Evolutionary conservation across 2,888 invertebrate species (phyloP).

Genomic region (Thereva nobilitata): DNA sequence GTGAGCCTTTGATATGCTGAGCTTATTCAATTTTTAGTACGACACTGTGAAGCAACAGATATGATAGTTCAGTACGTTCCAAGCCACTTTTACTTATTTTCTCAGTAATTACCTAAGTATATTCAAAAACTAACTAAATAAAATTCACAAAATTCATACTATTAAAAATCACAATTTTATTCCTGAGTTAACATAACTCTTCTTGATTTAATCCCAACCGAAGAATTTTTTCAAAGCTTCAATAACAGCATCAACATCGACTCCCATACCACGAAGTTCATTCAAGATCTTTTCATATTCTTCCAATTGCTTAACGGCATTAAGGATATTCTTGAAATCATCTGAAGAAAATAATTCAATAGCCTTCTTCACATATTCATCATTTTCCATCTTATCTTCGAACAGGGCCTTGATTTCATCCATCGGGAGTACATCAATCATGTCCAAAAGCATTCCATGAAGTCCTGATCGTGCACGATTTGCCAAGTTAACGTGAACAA

Average conservation of each 20-base stretch:
- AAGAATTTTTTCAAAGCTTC: not conserved
- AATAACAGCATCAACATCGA: conserved; percentile 37
- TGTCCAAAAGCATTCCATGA: conserved; percentile 38
- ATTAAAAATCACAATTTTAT: no score
- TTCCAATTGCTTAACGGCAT: conserved; percentile 35
- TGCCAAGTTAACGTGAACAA: not conserved
- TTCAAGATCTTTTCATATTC: conserved; percentile 36
- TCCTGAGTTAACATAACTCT: no score
- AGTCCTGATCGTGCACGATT: conserved; percentile 28
- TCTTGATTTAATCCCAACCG: no score
- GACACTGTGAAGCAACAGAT: no score
- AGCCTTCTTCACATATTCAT: conserved; percentile 35
- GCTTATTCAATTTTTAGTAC: no score
- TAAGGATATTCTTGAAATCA: conserved; percentile 38
- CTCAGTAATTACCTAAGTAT: no score
- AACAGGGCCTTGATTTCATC: conserved; percentile 29
- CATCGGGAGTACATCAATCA: conserved; percentile 35
- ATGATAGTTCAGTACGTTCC: no score
- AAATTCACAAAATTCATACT: no score
- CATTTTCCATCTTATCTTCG: conserved; percentile 26
- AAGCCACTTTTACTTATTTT: no score
- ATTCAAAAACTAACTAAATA: no score
- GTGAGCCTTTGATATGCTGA: no score
- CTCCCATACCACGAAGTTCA: conserved; percentile 33
- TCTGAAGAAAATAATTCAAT: conserved; percentile 36